Base-by-base conservation (phyloP, 2,113 vertebrate species). In the Mormoops blainvillei region DNA sequence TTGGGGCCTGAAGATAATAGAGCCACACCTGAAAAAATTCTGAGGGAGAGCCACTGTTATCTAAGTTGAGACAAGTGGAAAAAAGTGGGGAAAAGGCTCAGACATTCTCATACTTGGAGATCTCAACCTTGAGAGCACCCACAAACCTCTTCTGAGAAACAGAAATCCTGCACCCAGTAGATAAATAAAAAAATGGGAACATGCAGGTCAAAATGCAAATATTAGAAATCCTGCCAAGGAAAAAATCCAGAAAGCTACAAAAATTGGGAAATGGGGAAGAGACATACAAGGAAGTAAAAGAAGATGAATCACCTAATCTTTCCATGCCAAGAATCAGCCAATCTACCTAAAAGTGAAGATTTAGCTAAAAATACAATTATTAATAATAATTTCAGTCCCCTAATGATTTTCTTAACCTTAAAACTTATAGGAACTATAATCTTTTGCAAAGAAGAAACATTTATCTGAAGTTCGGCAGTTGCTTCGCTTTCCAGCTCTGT, bases 401-500 rank as follows among this genome's bases (percentile, higher is more conserved):
- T 67, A 74, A 61, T 41, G 45, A 58, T 86, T 81, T 96, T 92
- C 33, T 89, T 91, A 96, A 85, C 67, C 38, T 61, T 91, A 74
- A 28, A 97, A 77, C 33, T 78, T 85, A 33, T 9, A 76, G 52
- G 28, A 94, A 84, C 65, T 41, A 80, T 91, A 77, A 68, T 58
- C 80, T 87, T 86, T 70, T 31, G 26, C 68, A n/a, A 67, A 81
- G 61, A 86, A 95, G 78, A 91, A 86, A 84, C 13, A 63, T 38
- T 84, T 65, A 83, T 50, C 48, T 91, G 22, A 95, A 87, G 33
- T 68, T 87, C 77, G 73, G 67, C 31, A 26, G 36, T 80, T 89
- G 43, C 73, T 86, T 91, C 31, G 38, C 5, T 73, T 97, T 68
- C 63, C 33, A 68, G 33, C 68, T 92, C 77, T 87, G 20, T 50